Base-by-base conservation (phyloP, 2,113 vertebrate species). In the Chionomys nivalis region DNA sequence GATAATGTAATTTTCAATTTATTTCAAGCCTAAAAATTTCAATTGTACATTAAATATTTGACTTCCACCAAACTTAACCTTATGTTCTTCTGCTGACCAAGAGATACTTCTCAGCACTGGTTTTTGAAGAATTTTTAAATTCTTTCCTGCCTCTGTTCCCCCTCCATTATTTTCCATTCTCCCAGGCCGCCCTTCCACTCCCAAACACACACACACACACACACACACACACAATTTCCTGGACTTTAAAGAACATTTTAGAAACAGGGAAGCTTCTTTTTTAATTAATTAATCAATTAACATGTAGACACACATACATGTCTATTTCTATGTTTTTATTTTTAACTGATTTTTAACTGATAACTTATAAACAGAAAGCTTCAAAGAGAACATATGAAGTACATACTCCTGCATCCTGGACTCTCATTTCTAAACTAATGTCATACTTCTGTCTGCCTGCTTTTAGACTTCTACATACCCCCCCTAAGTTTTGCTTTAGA, bases 331-430 rank as follows among this genome's bases (percentile, higher is more conserved):
- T 13, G 16, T 31, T 91, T 31, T 91, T 75, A 72, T 6, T 75
- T 94, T 73, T 89, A 44, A 58, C 19, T 58, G 58, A 58, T 21
- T 58, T 58, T 58, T 39, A 73, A 79, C 31, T 73, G 42, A 72
- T 88, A 78, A 7, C 7, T 83, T 91, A 70, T 63, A 83, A 42
- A 82, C 79, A 85, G 72, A 52, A 96, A 93, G 17, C 23, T 49
- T 52, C 26, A 5, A 88, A 77, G 49, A 11, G 7, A 61, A 52
- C 88, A 52, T 44, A 47, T 78, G 70, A 77, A 77, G 19, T 39
- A 6, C 47, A 42, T 4, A 11, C 28, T 44, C 94, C 11, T 72
- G 78, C 85, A 58, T 73, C 58, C 79, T 89, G 3, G 49, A 73
- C 10, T 65, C 16, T 88, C 77, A 68, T 61, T 52, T 91, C 49